Base-by-base conservation (phyloP, 2,113 vertebrate genomes). In the Galeopterus variegatus region DNA sequence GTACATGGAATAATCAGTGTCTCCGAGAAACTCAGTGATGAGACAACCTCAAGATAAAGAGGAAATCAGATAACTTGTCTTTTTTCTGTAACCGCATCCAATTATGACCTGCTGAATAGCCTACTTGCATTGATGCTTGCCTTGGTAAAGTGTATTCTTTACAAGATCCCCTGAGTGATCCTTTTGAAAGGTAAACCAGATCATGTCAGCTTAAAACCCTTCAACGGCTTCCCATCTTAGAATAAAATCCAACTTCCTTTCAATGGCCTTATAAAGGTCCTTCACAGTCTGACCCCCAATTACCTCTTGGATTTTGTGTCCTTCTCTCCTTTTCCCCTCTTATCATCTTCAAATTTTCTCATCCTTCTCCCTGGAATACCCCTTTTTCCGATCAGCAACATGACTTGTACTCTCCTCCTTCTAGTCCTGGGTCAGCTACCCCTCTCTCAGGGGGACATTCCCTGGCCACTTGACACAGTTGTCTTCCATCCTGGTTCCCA, bases 101-200 rank as follows among this genome's bases (percentile, higher is more conserved):
- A 11, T 87, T 88, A 67, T 84, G 64, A 95, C 58, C 64, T 92
- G 92, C 79, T 26, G 73, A 48, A 87, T 45, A 58, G 15, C 19
- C 19, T 64, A 3, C 13, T 87, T 64, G 28, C 60, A 65, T 83
- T 23, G 33, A 45, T n/a, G 13, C 48, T 65, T 56, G 9, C 18
- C 4, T 76, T 67, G 45, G 50, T 79, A 73, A 77, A 83, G n/a
- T 24, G 19, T 79, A 19, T 45, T 82, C 80, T 83, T 82, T 70
- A 70, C 1, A 73, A 72, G 45, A 88, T 69, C 48, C n/a, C 10
- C 19, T 75, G 62, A 70, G 19, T 21, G n/a, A 50, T 58, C 5
- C 21, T 84, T 92, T 92, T 48, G 21, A 92, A 93, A 91, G 83
- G n/a, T 26, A 77, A 91, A 82, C 41, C 14, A 60, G 23, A 62